Base-by-base conservation (phyloP, 2,113 vertebrate genomes). In the Herpailurus yagouaroundi region DNA sequence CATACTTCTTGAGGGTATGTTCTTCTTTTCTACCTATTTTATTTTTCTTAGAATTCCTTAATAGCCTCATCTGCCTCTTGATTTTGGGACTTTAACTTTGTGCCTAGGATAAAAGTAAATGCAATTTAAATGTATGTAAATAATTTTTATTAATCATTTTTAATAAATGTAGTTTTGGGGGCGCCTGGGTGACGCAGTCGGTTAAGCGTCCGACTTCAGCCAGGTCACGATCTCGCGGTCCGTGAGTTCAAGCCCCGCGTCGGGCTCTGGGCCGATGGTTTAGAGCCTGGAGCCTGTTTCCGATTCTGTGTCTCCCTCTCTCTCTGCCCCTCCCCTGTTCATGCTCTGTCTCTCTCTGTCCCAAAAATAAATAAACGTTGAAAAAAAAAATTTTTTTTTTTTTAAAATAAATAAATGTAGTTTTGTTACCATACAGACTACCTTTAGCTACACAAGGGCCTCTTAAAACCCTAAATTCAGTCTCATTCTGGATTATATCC, bases 41-140 rank as follows among this genome's bases (percentile, higher is more conserved):
- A 48, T 91, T 95, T 95, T 82, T 96, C 31, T 63, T 71, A 74
- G 29, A 90, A 90, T 15, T 90, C 41, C 31, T 64, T 89, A 92
- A 15, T 82, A 89, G n/a, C 76, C 68, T 96, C 71, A 97, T 1
- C 10, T 94, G 50, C 21, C 55, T 84, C n/a, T 79, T 87, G 36
- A 73, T 93, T 97, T 92, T 5, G 60, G 31, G 45, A 89, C 87
- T 93, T 88, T 63, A 73, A 15, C 64, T 94, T 97, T 92, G 12
- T 96, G 23, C 66, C 38, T 79, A 87, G 31, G 13, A 71, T 87
- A 92, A 77, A 95, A 88, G 41, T 84, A 68, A 57, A 33, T 94
- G 45, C 29, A 48, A 48, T 66, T 92, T 94, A 92, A 93, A 57
- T 93, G 36, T 84, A 87, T 77, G 2, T 64, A 64, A 83, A n/a